These are phyloP conservation scores for Saguinus midas DNA, from an alignment of 2,113 vertebrate genomes.

Conservation along the genomic window DNA sequence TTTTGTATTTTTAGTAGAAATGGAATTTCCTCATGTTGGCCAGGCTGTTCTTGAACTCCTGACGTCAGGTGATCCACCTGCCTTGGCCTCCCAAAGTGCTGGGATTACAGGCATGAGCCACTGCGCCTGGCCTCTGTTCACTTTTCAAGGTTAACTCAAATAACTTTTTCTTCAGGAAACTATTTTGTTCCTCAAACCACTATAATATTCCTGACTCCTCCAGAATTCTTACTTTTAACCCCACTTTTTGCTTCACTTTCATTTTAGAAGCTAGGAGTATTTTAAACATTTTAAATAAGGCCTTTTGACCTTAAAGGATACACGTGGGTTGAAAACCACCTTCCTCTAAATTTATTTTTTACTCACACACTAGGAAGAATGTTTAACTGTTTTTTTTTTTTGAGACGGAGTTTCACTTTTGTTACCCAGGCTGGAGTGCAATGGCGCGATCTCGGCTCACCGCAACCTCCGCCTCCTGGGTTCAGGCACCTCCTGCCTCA, in stretches of 20 bases:
- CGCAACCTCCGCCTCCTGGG: too few relatives aligned
- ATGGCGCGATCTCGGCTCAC: too few relatives aligned
- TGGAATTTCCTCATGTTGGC: too few relatives aligned
- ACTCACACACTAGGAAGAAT: not conserved
- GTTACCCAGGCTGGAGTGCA: too few relatives aligned
- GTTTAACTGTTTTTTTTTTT: not conserved
- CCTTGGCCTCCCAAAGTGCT: too few relatives aligned
- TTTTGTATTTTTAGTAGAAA: too few relatives aligned
- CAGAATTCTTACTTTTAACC: not conserved
- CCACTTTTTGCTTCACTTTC: conserved; percentile 36
- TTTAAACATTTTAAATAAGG: not conserved
- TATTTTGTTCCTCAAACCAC: not conserved
- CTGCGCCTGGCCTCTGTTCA: not conserved
- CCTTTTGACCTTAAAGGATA: not conserved
- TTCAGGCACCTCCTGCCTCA: too few relatives aligned
- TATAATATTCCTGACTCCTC: not conserved
- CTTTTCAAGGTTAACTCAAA: conserved; percentile 3
- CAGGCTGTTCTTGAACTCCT: too few relatives aligned
- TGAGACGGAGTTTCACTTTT: too few relatives aligned
- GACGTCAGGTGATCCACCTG: too few relatives aligned
- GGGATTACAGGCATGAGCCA: too few relatives aligned
- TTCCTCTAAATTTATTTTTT: not conserved
- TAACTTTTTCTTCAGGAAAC: conserved; percentile 1
- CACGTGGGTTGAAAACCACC: not conserved
- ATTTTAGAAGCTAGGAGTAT: not conserved